Evolutionary conservation across 2,888 invertebrate genomes (phyloP), one percentile per base, ranked within the genome.

Genomic region (Acronicta aceris): DNA sequence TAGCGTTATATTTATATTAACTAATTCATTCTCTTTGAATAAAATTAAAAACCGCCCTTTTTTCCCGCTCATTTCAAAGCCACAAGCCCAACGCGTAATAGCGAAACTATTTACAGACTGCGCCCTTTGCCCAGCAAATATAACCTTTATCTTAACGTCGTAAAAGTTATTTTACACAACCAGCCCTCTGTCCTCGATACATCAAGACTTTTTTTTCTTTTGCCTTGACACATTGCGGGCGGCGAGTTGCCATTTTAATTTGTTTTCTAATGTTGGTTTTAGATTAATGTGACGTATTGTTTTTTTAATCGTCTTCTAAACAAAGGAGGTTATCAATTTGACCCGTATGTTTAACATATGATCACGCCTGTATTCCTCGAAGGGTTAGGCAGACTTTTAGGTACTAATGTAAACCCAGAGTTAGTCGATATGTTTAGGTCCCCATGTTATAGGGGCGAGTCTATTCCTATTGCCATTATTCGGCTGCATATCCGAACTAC

Each of bases 71-170:
- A 9, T 16, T 60, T 66, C 36, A 21, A 61, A n/a, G 76, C 76
- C 70, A 0, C 55, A 53, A 57, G 49, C 50, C 70, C 67, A 67
- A 50, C 65, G 55, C 70, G 71, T 70, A 71, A 78, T 72, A 70
- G 63, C 61, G 57, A 70, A 77, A 77, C 76, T 77, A 77, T 77
- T 77, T 77, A 77, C 67, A 62, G 64, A 67, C 58, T 48, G 47
- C 47, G 78, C 77, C 77, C 79, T 77, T 78, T 66, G 67, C 46
- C 38, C 45, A 61, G 40, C 68, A 15, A 76, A 43, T 55, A 27
- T 68, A 48, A 60, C 41, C 53, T 66, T 17, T 76, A 73, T 41
- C 0, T 0, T 2, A 1, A 36, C 0, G 12, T 0, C 0, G 25
- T 78, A 77, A 65, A 33, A 55, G 47, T n/a, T 27, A 66, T 59